A percentile compares a stretch with the other conserved stretches of the same genome.
These are phyloP conservation scores for Pemphredon lugubris DNA, from an alignment of 2,888 invertebrate species.

Conservation along the genomic window DNA sequence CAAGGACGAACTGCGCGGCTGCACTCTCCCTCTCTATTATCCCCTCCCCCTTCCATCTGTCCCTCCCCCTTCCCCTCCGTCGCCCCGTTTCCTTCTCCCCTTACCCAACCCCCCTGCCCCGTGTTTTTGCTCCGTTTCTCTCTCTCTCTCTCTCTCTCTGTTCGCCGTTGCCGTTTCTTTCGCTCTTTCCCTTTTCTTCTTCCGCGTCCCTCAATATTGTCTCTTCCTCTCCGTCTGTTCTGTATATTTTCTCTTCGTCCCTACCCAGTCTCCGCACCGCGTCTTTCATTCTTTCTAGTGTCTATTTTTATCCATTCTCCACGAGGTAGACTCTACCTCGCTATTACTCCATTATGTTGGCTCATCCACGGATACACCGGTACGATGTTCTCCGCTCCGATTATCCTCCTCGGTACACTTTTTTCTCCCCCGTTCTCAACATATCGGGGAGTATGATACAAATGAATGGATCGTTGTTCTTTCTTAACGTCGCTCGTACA, in stretches of 20 bases:
- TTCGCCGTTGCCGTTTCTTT: conserved; percentile 13
- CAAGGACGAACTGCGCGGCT: conserved; percentile 66
- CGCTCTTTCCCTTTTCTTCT: neutral
- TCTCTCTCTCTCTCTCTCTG: conserved; percentile 7
- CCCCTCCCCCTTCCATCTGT: conserved; percentile 17
- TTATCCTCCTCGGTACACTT: neutral
- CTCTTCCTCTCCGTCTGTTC: neutral
- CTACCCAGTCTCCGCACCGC: no score
- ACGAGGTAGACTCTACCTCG: no score
- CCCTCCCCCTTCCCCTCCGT: conserved; percentile 1
- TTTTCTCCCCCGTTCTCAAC: no score
- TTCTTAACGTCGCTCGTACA: no score
- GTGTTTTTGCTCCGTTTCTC: conserved; percentile 1
- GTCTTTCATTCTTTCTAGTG: neutral
- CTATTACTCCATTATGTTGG: conserved; percentile 27
- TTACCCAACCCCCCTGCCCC: conserved; percentile 1
- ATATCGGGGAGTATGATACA: no score
- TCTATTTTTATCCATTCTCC: conserved; percentile 24
- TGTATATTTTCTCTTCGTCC: no score
- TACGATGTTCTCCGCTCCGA: neutral
- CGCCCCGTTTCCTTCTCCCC: conserved; percentile 19
- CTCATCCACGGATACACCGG: neutral
- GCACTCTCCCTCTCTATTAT: conserved; percentile 18
- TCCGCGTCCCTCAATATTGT: neutral
- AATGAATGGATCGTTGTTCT: no score